Evolutionary conservation across 1,140 invertebrate species (phyloP).

Genomic region (Arctopsyche grandis): DNA sequence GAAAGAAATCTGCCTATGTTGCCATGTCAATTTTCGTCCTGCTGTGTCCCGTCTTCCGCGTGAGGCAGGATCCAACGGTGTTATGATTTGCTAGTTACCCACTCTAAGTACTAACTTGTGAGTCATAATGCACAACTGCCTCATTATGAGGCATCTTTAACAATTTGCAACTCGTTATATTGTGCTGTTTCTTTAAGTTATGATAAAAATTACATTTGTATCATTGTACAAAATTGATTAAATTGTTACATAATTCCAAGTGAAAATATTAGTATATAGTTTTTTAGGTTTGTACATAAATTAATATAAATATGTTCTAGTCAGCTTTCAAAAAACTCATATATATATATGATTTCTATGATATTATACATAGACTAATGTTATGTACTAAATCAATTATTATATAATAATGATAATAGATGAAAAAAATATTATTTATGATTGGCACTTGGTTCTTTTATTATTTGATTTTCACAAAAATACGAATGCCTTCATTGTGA

Average conservation of each 20-base stretch:
- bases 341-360: conserved; percentile 47
- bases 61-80: conserved; percentile 35
- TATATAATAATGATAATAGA: conserved; percentile 45
- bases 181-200: conserved; percentile 46
- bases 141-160: conserved; percentile 45
- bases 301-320: conserved; percentile 55
- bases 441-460: conserved; percentile 47
- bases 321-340: conserved; percentile 52
- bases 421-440: conserved; percentile 50
- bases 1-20: conserved; percentile 50
- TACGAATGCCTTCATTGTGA: conserved; percentile 51
- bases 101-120: conserved; percentile 38
- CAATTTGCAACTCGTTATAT: conserved; percentile 44
- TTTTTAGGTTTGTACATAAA: conserved; percentile 56
- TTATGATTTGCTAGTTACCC: conserved; percentile 42
- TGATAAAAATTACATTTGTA: conserved; percentile 51
- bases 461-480: conserved; percentile 35
- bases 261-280: conserved; percentile 53
- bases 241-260: conserved; percentile 54
- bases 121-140: conserved; percentile 51
- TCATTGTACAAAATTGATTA: conserved; percentile 53
- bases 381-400: conserved; percentile 55
- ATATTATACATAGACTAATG: conserved; percentile 43
- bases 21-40: conserved; percentile 52
- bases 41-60: conserved; percentile 47